Evolutionary conservation across 2,888 invertebrate genomes (phyloP), one percentile per base, ranked within the genome.

Genomic region (Epinotia ramella): DNA sequence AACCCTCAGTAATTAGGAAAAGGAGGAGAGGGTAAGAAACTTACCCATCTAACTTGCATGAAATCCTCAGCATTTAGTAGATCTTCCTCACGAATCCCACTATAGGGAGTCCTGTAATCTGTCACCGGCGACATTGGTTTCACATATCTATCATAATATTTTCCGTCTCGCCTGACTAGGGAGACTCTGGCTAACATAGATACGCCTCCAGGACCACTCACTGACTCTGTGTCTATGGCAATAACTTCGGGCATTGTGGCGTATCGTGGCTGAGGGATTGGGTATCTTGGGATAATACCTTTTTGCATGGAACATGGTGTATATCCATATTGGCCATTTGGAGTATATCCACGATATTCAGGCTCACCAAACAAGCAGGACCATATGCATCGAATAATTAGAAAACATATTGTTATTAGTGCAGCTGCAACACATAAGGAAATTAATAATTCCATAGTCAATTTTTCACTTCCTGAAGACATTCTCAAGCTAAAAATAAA

Each of bases 61-160:
- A 7, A 28, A 28, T 16, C 16, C 16, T 60, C 28, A 16, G 49
- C 77, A 33, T 57, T 3, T 2, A 20, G 0, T 33, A 97, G 87
- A 84, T 97, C 95, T 60, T 94, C 89, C 0, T 96, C 96, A 59
- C 96, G 90, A 40, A 98, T 95, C 9, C 98, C 98, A 83, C 97
- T 97, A 3, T 97, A 95, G 18, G 90, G 87, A 0, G 98, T 98
- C 67, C 98, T 91, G 84, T 97, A 98, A 87, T 98, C 97, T 0
- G 95, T 76, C 0, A 78, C 76, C 0, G 20, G 49, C 0, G 4
- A 1, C 3, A 6, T 5, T n/a, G 77, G 73, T 7, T 46, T 13
- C 9, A 76, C 68, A 7, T 46, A 72, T 11, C 46, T 59, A 11
- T 76, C 76, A 20, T 33, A 70, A 6, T 62, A 7, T 12, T 18